Percentiles rank a stretch among this genome's conserved stretches.
These are phyloP conservation scores for Empis stercorea DNA, from an alignment of 2,888 invertebrate genomes.

Conservation along the genomic window DNA sequence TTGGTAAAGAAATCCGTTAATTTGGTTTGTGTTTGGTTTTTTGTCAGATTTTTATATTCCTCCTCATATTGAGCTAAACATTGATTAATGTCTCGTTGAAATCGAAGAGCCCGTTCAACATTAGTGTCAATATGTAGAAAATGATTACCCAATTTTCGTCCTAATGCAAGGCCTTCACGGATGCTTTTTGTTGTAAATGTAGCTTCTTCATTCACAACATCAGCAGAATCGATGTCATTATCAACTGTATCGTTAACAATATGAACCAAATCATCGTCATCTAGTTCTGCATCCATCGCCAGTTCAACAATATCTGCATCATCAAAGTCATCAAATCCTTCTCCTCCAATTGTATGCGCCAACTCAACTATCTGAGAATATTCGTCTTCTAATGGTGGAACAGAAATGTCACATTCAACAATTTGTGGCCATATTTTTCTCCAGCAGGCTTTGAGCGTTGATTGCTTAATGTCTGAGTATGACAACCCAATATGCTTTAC, in stretches of 20 bases:
- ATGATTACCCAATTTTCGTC: slow-evolving; percentile 7
- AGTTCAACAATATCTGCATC: slow-evolving; percentile 10
- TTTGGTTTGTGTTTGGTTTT: slow-evolving; percentile 3
- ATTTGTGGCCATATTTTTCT: slow-evolving; percentile 17
- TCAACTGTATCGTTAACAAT: slow-evolving; percentile 6
- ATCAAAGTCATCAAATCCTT: slow-evolving; percentile 13
- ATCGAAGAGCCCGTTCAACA: slow-evolving; percentile 7
- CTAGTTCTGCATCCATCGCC: slow-evolving; percentile 9
- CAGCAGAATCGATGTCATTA: slow-evolving; percentile 11
- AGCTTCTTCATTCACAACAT: slow-evolving; percentile 12
- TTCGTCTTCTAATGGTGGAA: slow-evolving; percentile 6
- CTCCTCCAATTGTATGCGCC: slow-evolving; percentile 11
- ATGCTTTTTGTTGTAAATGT: slow-evolving; percentile 13
- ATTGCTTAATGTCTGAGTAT: slow-evolving; percentile 14
- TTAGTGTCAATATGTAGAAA: slow-evolving; percentile 5
- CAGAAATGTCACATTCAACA: slow-evolving; percentile 7
- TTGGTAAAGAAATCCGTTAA: slow-evolving; percentile 7
- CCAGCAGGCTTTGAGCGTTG: slow-evolving; percentile 19
- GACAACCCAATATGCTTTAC: slow-evolving; percentile 12
- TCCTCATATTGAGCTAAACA: slow-evolving; percentile 7
- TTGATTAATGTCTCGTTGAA: slow-evolving; percentile 6
- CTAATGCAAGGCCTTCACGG: slow-evolving; percentile 8
- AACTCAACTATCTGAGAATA: slow-evolving; percentile 7
- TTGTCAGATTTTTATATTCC: slow-evolving; percentile 6
- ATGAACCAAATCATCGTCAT: slow-evolving; percentile 11